Evolutionary conservation across 2,888 invertebrate species (phyloP), one percentile per base, ranked within the genome.

Genomic region (Drosophila mulleri): DNA sequence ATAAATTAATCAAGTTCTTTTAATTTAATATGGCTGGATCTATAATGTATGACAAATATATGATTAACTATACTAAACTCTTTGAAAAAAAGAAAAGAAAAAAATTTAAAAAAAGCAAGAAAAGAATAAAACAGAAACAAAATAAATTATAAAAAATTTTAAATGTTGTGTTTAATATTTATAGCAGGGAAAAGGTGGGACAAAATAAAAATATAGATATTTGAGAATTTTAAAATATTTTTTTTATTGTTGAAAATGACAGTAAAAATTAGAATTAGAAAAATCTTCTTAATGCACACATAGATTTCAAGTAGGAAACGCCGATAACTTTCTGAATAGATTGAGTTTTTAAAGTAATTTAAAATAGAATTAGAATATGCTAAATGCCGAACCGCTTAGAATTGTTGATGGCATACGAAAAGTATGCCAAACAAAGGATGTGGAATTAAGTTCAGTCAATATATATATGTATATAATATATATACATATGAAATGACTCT

Each of bases 1-100:
- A 57, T 48, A 59, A 71, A 67, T 66, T 80, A 68, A 86, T 76
- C 67, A 48, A 75, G 39, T 60, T 85, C 59, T 62, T 56, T 52
- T 54, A 70, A 71, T 78, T 60, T 87, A 72, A 71, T 84, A 72
- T 78, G 80, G 77, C 73, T 88, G 88, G 83, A 89, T 75, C 83
- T 88, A 83, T 89, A 85, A 85, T 85, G 75, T 88, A 69, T 56
- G 67, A 78, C 64, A 57, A 70, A 62, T 66, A 89, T 72, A 89
- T 82, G 73, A 66, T 62, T 67, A 69, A 54, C 72, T 60, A 42
- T 45, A 67, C 68, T 67, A 71, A 74, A 73, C 12, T 56, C 53
- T 48, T 73, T 56, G 20, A 54, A 12, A 54, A 67, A 71, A 75
- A 75, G 71, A 45, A 67, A 77, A 76, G 68, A 72, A 60, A 44